Evolutionary conservation across 2,888 invertebrate genomes (phyloP), one percentile per base, ranked within the genome.

Genomic region (Coelopa pilipes): DNA sequence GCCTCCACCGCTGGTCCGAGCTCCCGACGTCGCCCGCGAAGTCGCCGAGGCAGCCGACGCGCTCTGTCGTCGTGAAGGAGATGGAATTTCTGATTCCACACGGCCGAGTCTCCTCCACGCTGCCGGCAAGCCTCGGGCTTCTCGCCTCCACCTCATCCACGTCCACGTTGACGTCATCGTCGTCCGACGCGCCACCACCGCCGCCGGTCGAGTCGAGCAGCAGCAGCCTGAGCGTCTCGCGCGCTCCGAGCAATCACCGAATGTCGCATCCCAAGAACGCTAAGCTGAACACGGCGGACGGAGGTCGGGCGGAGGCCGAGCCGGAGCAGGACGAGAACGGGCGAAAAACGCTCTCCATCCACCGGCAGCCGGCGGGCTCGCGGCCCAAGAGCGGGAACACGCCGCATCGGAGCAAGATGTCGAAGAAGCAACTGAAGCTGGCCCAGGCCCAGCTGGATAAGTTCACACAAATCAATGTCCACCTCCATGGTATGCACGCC

Each of bases 401-500:
- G 4, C 86, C 85, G 4, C 84, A 84, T 72, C 83, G 82, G 68
- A 82, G 81, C 77, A 90, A 90, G 87, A 88, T 89, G 84, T 89
- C 88, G 75, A 93, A 92, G 89, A 92, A 92, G 84, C 91, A 92
- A 83, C 90, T 92, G 77, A 92, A 92, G 87, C 88, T 92, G 82
- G 90, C 92, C 82, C 92, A 92, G 79, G 91, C 93, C 84, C 92
- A 92, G 80, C 89, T 93, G 85, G 93, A 94, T 86, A 92, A 92
- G 89, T 88, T 93, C 82, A 92, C 92, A 82, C 92, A 93, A 89
- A 92, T 93, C 89, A 94, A 94, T 90, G 93, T 93, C 83, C 94
- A 95, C 88, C 90, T 93, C 82, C 93, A 94, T 89, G 94, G 95
- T 95, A 92, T 90, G 92, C 81, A 74, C 70, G 34, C 49, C 17